Evolutionary conservation across 2,888 invertebrate genomes (phyloP), one percentile per base, ranked within the genome.

Genomic region (Acronicta alni): DNA sequence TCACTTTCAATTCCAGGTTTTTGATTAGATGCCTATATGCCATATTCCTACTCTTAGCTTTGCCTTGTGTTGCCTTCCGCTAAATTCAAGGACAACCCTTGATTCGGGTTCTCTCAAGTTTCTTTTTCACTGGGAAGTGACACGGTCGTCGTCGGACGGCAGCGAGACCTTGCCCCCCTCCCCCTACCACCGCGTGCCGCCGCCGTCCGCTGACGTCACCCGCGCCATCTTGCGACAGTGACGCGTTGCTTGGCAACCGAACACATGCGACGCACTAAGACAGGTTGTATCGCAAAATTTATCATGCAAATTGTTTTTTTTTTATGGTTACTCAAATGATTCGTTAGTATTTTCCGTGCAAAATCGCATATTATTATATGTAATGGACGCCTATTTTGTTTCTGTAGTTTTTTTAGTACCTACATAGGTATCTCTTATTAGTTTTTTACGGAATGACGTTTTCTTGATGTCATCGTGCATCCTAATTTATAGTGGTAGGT

Each of bases 61-160:
- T 45, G 56, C 64, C 58, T 77, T 69, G 66, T 75, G 68, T 79
- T 86, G 79, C 83, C 82, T 89, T 87, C 85, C 85, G 86, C 79
- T 67, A 80, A 76, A 82, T 78, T 87, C 89, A 92, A 92, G 93
- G 92, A 91, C 91, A 86, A 70, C 79, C 49, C 77, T 71, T 81
- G 82, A 83, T 81, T 87, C 85, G 80, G 85, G 83, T 81, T 84
- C 85, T 88, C 72, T 67, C 80, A 77, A 85, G 87, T 87, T 86
- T 87, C 87, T 90, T 92, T 92, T 92, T 91, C 86, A 90, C 87
- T 88, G 89, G 91, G 92, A 92, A 92, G 89, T 91, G 90, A 90
- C 88, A 90, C 89, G 88, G 87, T 90, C 87, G 88, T 80, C 84
- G 88, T 80, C 84, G 80, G 82, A 80, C 82, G 87, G 81, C 86